phyloP scores from a whole-genome alignment of 2,113 vertebrate species.

The Crotalus viridis region DNA sequence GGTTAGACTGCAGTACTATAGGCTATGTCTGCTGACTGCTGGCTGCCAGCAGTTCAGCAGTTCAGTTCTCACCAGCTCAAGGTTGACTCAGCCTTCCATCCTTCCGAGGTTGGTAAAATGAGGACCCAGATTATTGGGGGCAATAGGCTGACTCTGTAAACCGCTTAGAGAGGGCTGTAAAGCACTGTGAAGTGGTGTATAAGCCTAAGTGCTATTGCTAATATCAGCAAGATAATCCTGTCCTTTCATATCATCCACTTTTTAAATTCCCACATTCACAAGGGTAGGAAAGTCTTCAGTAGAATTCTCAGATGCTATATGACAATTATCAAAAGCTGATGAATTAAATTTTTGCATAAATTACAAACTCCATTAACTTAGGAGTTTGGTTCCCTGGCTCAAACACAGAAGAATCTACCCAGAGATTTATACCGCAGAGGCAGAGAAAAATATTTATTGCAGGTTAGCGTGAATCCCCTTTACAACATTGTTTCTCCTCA shows the following conservation, averaged over 20 bases:
- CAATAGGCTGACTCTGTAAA: no score
- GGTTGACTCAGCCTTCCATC: no score
- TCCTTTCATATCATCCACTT: not conserved
- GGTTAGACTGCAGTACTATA: no score
- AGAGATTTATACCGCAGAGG: not conserved
- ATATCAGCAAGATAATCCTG: not conserved
- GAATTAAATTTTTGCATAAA: not conserved
- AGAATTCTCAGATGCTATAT: not conserved
- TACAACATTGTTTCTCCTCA: not conserved
- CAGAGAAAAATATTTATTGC: not conserved
- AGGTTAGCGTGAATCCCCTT: not conserved
- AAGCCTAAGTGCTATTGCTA: no score
- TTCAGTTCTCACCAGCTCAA: no score
- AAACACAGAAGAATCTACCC: not conserved
- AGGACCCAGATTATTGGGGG: no score
- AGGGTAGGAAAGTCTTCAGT: not conserved
- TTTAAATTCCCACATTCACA: not conserved
- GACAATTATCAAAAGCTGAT: not conserved
- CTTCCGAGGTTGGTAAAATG: no score
- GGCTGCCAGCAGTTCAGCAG: no score
- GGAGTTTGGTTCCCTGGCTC: not conserved
- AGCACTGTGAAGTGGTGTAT: no score
- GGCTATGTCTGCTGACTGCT: no score
- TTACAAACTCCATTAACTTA: not conserved
- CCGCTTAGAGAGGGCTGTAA: no score